phyloP scores from a whole-genome alignment of 1,140 invertebrate species.

The Helicoverpa zea region DNA sequence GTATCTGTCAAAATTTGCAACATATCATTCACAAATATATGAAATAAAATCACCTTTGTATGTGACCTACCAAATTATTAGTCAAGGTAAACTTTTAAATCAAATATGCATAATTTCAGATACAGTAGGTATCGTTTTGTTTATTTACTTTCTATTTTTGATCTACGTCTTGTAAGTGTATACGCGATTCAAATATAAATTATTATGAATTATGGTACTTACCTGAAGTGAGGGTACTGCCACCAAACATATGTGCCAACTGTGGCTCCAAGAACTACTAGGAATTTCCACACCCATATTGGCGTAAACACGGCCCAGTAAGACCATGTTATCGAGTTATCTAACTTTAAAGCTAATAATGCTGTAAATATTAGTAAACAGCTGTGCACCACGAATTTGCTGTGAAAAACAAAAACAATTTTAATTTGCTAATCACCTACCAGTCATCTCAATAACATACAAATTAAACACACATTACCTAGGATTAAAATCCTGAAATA shows the following conservation, averaged over 20 bases:
- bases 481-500: conserved; percentile 97
- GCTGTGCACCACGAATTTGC: conserved; percentile 98
- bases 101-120: too few relatives aligned
- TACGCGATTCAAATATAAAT: background rate
- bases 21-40: too few relatives aligned
- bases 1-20: too few relatives aligned
- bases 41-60: too few relatives aligned
- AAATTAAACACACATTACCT: conserved; percentile 88
- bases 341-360: conserved; percentile 95
- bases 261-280: conserved; percentile 95
- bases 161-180: background rate
- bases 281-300: conserved; percentile 98
- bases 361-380: conserved; percentile 97
- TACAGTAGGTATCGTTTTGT: too few relatives aligned
- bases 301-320: conserved; percentile 98
- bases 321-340: conserved; percentile 95
- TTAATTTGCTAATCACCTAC: conserved; percentile 39
- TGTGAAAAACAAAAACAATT: conserved; percentile 84
- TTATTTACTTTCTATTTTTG: background rate
- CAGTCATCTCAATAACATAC: conserved; percentile 46
- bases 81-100: too few relatives aligned
- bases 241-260: conserved; percentile 98
- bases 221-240: conserved; percentile 97
- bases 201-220: conserved; percentile 48
- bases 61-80: too few relatives aligned